Evolutionary conservation across 2,797 vertebrate species (phyloP).

Genomic region (Acomys russatus): DNA sequence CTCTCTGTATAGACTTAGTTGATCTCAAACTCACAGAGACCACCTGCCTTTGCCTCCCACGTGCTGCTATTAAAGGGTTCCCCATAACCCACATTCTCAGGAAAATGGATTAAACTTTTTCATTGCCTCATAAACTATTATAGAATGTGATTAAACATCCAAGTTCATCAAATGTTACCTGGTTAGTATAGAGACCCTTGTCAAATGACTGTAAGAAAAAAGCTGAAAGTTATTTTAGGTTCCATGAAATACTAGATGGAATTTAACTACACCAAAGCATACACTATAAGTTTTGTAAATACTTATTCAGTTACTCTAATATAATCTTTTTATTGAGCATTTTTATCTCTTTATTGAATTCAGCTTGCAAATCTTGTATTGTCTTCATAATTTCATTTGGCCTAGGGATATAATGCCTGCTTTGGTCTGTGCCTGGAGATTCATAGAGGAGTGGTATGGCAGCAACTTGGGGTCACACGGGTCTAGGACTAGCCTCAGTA

Average conservation of each 20-base stretch:
- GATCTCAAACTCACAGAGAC: not conserved
- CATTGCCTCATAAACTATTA: not conserved
- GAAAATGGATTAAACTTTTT: not conserved
- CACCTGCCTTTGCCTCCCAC: not conserved
- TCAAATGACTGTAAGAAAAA: not conserved
- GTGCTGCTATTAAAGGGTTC: not conserved
- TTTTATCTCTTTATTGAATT: not conserved
- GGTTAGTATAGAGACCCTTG: not conserved
- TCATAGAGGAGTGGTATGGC: no score
- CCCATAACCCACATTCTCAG: not conserved
- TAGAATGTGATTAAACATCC: not conserved
- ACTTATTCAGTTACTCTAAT: not conserved
- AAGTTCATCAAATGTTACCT: not conserved
- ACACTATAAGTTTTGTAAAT: not conserved
- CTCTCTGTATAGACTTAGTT: not conserved
- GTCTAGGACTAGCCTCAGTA: no score
- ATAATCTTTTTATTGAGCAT: not conserved
- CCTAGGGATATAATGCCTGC: no score
- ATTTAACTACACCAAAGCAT: not conserved
- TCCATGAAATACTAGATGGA: not conserved
- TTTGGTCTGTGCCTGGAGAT: no score
- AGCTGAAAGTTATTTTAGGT: constrained; percentile 34
- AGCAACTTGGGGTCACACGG: no score
- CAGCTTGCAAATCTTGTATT: not conserved
- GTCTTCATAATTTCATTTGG: not conserved